Conservation (phyloP, 2,113 vertebrate genomes). For the Etheostoma spectabile region DNA sequence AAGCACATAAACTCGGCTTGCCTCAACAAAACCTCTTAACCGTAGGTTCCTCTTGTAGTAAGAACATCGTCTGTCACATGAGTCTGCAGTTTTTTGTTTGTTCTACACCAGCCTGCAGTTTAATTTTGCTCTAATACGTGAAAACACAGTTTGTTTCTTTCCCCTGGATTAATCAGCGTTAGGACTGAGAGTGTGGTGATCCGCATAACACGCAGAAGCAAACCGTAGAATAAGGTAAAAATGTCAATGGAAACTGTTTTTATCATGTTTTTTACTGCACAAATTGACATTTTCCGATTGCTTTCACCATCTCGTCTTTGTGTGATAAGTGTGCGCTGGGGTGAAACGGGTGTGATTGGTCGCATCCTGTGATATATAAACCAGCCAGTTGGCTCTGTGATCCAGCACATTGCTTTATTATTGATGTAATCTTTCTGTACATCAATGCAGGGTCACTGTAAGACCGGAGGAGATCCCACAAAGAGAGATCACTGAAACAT, state of each 20-base stretch:
- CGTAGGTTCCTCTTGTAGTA: constrained; percentile 57
- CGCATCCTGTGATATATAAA: constrained; percentile 32
- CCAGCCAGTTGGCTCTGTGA: constrained; percentile 32
- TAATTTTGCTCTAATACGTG: background rate
- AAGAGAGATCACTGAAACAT: background rate
- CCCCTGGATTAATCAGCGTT: background rate
- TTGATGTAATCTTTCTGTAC: constrained; percentile 16
- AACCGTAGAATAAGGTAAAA: background rate
- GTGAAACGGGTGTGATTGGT: constrained; percentile 15
- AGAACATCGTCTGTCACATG: background rate
- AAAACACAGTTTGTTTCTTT: background rate
- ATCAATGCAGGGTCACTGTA: background rate
- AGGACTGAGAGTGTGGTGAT: background rate
- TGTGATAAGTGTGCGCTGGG: background rate
- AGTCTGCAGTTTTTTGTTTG: constrained; percentile 47
- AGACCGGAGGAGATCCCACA: background rate
- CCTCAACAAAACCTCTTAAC: constrained; percentile 41
- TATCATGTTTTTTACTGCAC: background rate
- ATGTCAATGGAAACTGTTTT: no score
- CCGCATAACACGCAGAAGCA: background rate
- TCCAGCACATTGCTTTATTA: constrained; percentile 34
- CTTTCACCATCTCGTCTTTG: background rate
- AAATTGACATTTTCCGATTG: background rate
- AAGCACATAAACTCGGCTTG: constrained; percentile 12
- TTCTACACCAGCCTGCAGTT: constrained; percentile 5